Conservation (phyloP, 2,797 vertebrate species). For the Rachycentron canadum region DNA sequence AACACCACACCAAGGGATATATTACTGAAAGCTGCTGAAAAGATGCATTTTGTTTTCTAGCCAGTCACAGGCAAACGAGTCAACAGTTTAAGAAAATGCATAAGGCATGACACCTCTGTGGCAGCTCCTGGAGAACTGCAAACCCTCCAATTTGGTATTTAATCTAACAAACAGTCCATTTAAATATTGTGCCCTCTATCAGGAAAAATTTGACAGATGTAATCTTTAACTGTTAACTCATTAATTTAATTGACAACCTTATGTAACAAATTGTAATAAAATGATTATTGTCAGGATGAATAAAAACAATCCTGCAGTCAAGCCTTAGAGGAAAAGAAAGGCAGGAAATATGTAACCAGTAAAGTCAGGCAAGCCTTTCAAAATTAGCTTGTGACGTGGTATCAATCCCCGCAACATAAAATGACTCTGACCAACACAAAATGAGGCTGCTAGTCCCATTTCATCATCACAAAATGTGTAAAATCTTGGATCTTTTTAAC, state of each 20-base stretch:
- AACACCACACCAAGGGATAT: conserved; percentile 53
- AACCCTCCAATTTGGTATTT: conserved; percentile 24
- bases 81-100: conserved; percentile 36
- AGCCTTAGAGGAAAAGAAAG: conserved; percentile 21
- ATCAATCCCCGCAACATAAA: conserved; percentile 51
- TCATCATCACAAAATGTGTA: conserved; percentile 22
- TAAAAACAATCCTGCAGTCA: conserved; percentile 48
- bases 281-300: conserved; percentile 44
- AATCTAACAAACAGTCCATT: conserved; percentile 17
- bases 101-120: conserved; percentile 33
- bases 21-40: conserved; percentile 47
- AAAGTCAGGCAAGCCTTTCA: conserved; percentile 18
- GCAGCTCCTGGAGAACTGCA: conserved; percentile 17
- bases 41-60: conserved; percentile 45
- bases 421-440: conserved; percentile 19
- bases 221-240: neutral
- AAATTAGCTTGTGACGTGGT: conserved; percentile 31
- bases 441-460: conserved; percentile 31
- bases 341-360: conserved; percentile 31
- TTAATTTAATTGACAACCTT: conserved; percentile 3
- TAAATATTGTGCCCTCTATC: conserved; percentile 8
- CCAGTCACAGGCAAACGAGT: conserved; percentile 37
- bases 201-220: neutral
- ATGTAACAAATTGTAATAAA: conserved; percentile 30
- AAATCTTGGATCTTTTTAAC: conserved; percentile 29